Conservation (phyloP, 2,888 invertebrate species). For the Acanthosoma haemorrhoidale region DNA sequence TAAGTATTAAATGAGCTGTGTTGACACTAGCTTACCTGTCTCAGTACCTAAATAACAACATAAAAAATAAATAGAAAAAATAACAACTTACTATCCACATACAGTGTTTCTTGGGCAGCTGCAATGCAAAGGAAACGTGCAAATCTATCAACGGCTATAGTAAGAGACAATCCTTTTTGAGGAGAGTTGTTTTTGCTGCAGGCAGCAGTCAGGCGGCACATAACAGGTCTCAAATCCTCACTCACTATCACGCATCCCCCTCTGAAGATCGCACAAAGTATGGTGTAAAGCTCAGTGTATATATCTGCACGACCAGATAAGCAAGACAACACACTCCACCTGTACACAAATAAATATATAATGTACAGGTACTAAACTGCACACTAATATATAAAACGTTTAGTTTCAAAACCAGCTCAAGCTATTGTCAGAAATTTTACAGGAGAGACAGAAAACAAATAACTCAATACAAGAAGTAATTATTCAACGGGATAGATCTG, state of each 20-base stretch:
- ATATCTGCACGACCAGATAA: slow-evolving; percentile 14
- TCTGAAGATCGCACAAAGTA: not conserved
- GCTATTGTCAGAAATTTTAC: no score
- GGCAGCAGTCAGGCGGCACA: not conserved
- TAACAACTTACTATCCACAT: slow-evolving; percentile 19
- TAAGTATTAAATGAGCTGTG: no score
- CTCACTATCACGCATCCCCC: not conserved
- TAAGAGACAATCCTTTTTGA: not conserved
- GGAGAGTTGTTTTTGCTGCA: not conserved
- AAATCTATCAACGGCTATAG: slow-evolving; percentile 13
- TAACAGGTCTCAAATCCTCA: slow-evolving; percentile 9
- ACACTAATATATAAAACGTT: no score
- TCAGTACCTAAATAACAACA: no score
- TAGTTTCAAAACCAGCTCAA: no score
- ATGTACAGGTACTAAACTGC: no score
- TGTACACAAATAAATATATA: not conserved
- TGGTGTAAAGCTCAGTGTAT: not conserved
- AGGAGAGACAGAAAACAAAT: no score
- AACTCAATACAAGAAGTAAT: no score
- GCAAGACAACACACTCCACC: slow-evolving; percentile 22
- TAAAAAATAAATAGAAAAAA: no score
- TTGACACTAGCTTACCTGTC: no score
- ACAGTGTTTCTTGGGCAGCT: not conserved
- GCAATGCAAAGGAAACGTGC: not conserved
- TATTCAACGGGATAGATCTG: no score